phyloP scores from a whole-genome alignment of 1,140 invertebrate genomes.

The Magallana angulata region DNA sequence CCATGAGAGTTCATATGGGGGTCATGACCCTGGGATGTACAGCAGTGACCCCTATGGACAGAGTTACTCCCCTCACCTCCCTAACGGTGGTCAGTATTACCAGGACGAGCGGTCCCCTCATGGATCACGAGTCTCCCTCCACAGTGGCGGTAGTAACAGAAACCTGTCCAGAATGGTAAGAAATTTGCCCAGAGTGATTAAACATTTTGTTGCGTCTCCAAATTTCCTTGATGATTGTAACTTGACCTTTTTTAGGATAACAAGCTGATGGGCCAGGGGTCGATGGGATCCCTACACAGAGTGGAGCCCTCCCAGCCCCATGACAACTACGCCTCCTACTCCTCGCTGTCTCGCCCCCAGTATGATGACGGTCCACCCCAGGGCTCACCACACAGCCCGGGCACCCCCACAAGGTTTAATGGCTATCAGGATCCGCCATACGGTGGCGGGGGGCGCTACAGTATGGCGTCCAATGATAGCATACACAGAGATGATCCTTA shows the following conservation, averaged over 20 bases:
- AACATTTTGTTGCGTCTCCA: neutral
- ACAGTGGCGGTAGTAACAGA: conserved; percentile 68
- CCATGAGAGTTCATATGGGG: conserved; percentile 56
- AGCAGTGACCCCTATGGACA: conserved; percentile 20
- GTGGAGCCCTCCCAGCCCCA: conserved; percentile 49
- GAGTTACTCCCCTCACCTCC: conserved; percentile 1
- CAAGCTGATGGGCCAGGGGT: conserved; percentile 17
- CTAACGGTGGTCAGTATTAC: conserved; percentile 63
- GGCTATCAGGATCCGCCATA: conserved; percentile 49
- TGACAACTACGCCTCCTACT: conserved; percentile 65
- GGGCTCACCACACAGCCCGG: conserved; percentile 50
- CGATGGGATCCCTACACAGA: conserved; percentile 51
- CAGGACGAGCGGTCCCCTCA: conserved; percentile 65
- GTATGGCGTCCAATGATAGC: conserved; percentile 60
- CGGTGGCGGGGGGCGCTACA: conserved; percentile 55
- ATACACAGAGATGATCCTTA: conserved; percentile 46
- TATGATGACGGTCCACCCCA: conserved; percentile 54
- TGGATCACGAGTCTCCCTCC: conserved; percentile 65
- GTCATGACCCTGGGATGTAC: conserved; percentile 47
- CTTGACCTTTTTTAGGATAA: conserved; percentile 29
- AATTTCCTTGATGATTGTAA: neutral
- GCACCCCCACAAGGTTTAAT: conserved; percentile 66
- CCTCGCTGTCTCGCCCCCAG: conserved; percentile 52
- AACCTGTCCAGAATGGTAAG: conserved; percentile 54
- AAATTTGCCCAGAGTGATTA: neutral